Evolutionary conservation across 2,113 vertebrate species (phyloP).

Genomic region (Gallinago undulata): DNA sequence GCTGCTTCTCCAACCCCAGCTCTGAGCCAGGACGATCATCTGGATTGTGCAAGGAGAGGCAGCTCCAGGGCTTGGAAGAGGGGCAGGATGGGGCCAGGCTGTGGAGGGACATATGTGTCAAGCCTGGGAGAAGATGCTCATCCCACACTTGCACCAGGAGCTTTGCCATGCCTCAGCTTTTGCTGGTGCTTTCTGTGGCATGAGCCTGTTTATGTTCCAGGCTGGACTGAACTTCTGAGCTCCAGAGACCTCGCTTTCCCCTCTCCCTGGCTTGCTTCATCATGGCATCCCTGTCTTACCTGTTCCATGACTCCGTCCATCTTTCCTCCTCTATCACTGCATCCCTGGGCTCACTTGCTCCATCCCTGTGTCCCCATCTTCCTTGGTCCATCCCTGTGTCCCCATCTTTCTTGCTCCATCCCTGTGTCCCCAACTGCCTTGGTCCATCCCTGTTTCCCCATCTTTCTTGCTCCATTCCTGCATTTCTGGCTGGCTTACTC

Average conservation of each 20-base stretch:
- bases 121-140: neutral
- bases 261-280: neutral
- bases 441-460: neutral
- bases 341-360: neutral
- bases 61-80: neutral
- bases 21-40: neutral
- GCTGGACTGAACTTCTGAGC: neutral
- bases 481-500: too few relatives aligned
- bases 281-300: neutral
- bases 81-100: neutral
- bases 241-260: neutral
- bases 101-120: fast-evolving
- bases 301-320: too few relatives aligned
- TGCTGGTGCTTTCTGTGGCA: neutral
- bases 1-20: neutral
- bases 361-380: neutral
- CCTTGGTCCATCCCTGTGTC: neutral
- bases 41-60: fast-evolving
- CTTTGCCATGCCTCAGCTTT: neutral
- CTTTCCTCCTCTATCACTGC: neutral
- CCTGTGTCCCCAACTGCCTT: neutral
- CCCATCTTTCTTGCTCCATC: neutral
- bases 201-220: neutral
- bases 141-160: neutral
- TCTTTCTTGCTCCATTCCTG: neutral